Evolutionary conservation across 92 coral and sea anemone genomes (phyloP).

Genomic region (Meandrina meandrites): DNA sequence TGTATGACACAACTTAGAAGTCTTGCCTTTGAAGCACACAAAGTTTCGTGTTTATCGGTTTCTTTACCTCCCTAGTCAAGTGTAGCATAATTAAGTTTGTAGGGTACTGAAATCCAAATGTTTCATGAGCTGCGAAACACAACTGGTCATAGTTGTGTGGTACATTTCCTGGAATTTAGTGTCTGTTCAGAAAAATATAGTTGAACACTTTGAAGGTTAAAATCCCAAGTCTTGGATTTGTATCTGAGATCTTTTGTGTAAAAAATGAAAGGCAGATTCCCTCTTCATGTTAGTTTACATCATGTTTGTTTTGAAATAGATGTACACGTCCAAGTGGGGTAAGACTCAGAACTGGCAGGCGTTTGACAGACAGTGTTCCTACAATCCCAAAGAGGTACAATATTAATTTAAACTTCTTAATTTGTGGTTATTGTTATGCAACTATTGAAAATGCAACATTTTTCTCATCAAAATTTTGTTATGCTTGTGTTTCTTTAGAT

Average conservation of each 20-base stretch:
- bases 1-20: background rate
- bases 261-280: background rate
- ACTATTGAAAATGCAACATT: too few relatives aligned
- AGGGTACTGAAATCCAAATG: too few relatives aligned
- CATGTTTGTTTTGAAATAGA: constrained; percentile 11
- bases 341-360: constrained; percentile 59
- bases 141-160: too few relatives aligned
- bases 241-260: background rate
- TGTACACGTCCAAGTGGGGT: constrained; percentile 67
- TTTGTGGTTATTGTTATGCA: too few relatives aligned
- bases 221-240: too few relatives aligned
- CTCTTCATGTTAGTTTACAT: background rate
- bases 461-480: background rate
- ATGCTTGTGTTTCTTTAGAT: constrained; percentile 35
- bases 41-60: too few relatives aligned
- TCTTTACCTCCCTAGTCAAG: too few relatives aligned
- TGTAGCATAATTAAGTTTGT: too few relatives aligned
- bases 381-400: constrained; percentile 66
- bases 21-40: too few relatives aligned
- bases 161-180: too few relatives aligned
- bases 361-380: constrained; percentile 70
- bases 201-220: background rate
- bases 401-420: too few relatives aligned
- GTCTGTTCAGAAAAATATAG: background rate
- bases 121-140: too few relatives aligned